Evolutionary conservation across 2,888 invertebrate species (phyloP).

Genomic region (Drosophila acutilabella): DNA sequence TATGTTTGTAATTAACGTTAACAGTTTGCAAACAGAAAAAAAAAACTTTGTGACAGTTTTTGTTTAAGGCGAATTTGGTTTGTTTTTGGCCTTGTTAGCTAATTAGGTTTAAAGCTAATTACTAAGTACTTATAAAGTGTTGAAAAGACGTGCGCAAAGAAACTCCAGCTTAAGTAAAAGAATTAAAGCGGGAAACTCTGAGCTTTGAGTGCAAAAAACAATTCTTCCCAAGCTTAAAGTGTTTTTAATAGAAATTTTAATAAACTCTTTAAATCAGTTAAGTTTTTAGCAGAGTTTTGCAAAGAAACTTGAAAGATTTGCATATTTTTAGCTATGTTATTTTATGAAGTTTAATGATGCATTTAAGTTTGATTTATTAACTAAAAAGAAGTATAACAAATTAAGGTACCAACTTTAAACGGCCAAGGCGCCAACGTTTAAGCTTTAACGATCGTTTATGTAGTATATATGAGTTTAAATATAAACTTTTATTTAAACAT

Average conservation of each 20-base stretch:
- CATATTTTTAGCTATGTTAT: too few species aligned
- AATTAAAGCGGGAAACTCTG: too few species aligned
- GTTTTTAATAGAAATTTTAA: too few species aligned
- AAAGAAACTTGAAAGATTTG: too few species aligned
- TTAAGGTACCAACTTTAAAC: conserved; percentile 35
- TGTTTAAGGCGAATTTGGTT: conserved; percentile 10
- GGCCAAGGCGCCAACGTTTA: conserved; percentile 58
- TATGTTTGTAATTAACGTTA: conserved; percentile 44
- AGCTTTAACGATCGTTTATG: conserved; percentile 33
- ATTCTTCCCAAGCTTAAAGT: too few species aligned
- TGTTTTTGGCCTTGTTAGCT: conserved; percentile 19
- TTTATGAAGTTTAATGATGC: conserved; percentile 2
- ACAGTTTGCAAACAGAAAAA: conserved; percentile 24
- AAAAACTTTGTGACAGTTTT: conserved; percentile 13
- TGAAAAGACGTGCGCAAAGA: background rate
- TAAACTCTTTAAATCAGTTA: too few species aligned
- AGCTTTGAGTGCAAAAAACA: too few species aligned
- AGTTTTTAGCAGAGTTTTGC: too few species aligned
- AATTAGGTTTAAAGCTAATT: background rate
- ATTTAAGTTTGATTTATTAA: conserved; percentile 43
- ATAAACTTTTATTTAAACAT: conserved; percentile 8
- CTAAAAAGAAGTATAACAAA: conserved; percentile 16
- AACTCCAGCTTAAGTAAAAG: too few species aligned
- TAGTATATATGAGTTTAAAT: conserved; percentile 2
- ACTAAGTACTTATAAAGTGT: background rate